Conservation (phyloP, 2,797 vertebrate species). For the Arrhamphus sclerolepis region DNA sequence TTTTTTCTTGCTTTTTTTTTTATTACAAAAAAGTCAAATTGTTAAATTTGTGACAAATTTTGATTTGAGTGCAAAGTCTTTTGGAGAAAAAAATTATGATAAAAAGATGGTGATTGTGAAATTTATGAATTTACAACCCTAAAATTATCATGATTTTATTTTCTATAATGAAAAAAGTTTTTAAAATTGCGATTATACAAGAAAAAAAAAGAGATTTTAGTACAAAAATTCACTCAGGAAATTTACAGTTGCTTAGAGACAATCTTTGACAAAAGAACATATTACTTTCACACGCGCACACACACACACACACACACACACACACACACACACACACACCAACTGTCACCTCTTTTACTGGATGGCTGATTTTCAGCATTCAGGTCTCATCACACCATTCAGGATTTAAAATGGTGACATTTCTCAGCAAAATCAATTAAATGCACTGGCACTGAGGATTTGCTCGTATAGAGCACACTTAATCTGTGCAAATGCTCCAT, state of each 20-base stretch:
- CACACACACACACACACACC: too few relatives aligned
- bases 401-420: conserved; percentile 9
- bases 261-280: conserved; percentile 7
- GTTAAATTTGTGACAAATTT: too few relatives aligned
- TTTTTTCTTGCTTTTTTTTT: too few relatives aligned
- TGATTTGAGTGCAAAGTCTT: too few relatives aligned
- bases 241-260: conserved; percentile 8
- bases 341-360: background rate
- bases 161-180: too few relatives aligned
- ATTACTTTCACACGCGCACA: background rate
- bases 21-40: too few relatives aligned
- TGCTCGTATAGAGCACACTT: background rate
- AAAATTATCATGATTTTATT: too few relatives aligned
- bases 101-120: too few relatives aligned
- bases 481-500: background rate
- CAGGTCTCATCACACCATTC: background rate
- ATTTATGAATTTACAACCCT: too few relatives aligned
- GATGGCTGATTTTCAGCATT: conserved; percentile 1
- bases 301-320: too few relatives aligned
- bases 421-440: conserved; percentile 5
- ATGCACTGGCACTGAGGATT: background rate
- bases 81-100: too few relatives aligned
- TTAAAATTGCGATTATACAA: too few relatives aligned
- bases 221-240: background rate
- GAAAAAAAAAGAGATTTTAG: conserved; percentile 52